Evolutionary conservation across 2,888 invertebrate genomes (phyloP), one percentile per base, ranked within the genome.

Genomic region (Drosophila suboccidentalis): DNA sequence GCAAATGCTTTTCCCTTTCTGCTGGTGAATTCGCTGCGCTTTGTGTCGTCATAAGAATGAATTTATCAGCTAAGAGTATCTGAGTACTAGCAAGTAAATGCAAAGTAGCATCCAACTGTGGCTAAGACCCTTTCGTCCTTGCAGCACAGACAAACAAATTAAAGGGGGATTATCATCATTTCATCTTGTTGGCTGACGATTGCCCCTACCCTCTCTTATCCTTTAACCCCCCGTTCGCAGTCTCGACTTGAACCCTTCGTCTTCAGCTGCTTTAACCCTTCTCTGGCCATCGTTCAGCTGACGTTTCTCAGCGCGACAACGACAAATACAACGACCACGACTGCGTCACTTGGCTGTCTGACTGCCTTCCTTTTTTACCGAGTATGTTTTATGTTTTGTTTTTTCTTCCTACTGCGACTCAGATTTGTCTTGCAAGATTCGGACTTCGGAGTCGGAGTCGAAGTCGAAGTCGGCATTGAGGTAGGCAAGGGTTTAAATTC

Each of bases 121-220:
- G 32, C 49, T 43, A 29, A 36, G 58, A 78, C 76, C 82, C 75
- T 82, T 72, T 78, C 69, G 75, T 81, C 82, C 70, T 74, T 76
- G 71, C 57, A 36, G 49, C 68, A 44, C 38, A 71, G 75, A 65
- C 76, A 83, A 77, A 74, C 82, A 86, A 87, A 82, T 87, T 86
- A 83, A 88, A 77, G 78, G 75, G 74, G 82, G 79, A 87, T 88
- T 88, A 84, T 86, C 86, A 82, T 82, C 82, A 70, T 73, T 80
- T 75, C 60, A 79, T 78, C 71, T 67, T 78, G 66, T 72, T 77
- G 69, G 43, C 38, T 60, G 67, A 63, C 53, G 55, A 65, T 10
- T 62, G 36, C 39, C 46, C 47, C 41, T 29, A 49, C 55, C 55
- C 32, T 22, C 22, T 22, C 32, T 19, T 10, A 32, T 34, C 53